Percentiles rank a stretch among this genome's conserved stretches.
Conservation (phyloP, 1,140 invertebrate species). For the Batillaria attramentaria region DNA sequence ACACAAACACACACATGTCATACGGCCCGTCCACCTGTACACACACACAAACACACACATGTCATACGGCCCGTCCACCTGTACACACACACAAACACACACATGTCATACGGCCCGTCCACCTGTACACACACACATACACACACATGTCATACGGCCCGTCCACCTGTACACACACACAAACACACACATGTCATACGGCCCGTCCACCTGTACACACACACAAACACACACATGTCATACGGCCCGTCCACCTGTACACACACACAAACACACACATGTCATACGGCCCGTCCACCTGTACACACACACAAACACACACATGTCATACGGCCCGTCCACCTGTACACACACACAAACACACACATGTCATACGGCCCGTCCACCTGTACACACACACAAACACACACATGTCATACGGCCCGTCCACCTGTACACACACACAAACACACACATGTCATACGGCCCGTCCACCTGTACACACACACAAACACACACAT, state of each 20-base stretch:
- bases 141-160: not conserved
- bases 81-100: not conserved
- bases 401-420: not conserved
- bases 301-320: conserved; percentile 4
- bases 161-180: not conserved
- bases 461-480: not conserved
- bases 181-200: conserved; percentile 18
- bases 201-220: not conserved
- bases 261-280: not conserved
- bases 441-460: not conserved
- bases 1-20: not conserved
- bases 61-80: not conserved
- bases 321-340: not conserved
- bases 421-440: not conserved
- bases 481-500: not conserved
- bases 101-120: not conserved
- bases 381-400: not conserved
- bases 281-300: not conserved
- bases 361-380: not conserved
- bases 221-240: conserved; percentile 26
- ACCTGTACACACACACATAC: conserved; percentile 5
- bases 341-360: conserved; percentile 9
- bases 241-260: not conserved
- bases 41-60: conserved; percentile 5
- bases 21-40: too few relatives aligned